Evolutionary conservation across 2,797 vertebrate genomes (phyloP), one percentile per base, ranked within the genome.

Genomic region (Psittacula echo): DNA sequence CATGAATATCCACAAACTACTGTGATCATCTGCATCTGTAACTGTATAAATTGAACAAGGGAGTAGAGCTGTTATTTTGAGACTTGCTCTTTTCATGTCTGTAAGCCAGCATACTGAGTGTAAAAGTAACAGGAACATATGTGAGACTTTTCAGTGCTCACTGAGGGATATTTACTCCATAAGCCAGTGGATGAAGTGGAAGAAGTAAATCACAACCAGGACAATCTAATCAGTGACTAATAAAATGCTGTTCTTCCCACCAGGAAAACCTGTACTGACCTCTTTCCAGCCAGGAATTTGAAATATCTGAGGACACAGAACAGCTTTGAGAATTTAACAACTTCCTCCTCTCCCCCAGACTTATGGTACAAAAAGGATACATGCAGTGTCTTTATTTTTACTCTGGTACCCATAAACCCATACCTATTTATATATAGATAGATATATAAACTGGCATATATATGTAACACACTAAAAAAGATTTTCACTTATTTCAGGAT

Each of bases 71-170:
- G 56, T 81, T 90, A 27, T 39, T 53, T 20, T 32, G 29, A 74
- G 85, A 75, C 92, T 73, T 96, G 75, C 88, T 77, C 75, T 97
- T 96, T 95, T 97, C 71, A 68, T 76, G 83, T 96, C 94, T 97
- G 80, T 95, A 96, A 97, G 94, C 76, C 85, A 86, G 77, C 94
- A 68, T n/a, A 13, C 91, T 91, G 93, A 79, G 90, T 95, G 83
- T 91, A 95, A 89, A 95, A 94, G 77, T 58, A 94, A 79, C 39
- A 22, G 91, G 92, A 97, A 94, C 66, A 50, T 41, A 42, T 79
- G 78, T 77, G 78, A 95, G 71, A 93, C 93, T 87, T 58, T 34
- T 60, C 86, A 91, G 84, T 82, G 87, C 32, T 91, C 34, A 1
- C 85, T 76, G 73, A 75, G 86, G 93, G 58, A 51, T 86, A 91